phyloP scores from a whole-genome alignment of 2,797 vertebrate species.

The Sebastes dallii region DNA sequence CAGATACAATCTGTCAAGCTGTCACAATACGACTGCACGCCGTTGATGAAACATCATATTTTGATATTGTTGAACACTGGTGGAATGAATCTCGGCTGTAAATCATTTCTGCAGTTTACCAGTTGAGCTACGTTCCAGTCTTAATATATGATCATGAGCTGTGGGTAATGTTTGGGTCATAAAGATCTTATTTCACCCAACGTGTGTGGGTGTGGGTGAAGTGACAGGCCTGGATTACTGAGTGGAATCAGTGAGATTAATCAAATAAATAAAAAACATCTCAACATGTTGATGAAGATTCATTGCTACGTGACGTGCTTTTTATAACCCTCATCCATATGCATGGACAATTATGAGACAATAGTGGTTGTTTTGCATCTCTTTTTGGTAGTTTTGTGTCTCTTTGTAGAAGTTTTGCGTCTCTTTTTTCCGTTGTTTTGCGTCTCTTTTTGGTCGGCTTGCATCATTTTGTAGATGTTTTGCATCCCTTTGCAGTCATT shows the following conservation, averaged over 20 bases:
- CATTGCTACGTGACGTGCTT: background rate
- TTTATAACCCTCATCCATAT: no score
- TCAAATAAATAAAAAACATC: background rate
- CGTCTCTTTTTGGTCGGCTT: no score
- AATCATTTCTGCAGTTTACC: background rate
- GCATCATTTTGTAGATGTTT: no score
- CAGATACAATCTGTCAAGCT: slow-evolving; percentile 19
- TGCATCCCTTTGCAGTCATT: no score
- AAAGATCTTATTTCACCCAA: background rate
- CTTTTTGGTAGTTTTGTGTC: no score
- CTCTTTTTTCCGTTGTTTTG: no score
- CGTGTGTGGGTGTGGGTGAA: background rate
- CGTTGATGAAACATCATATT: slow-evolving; percentile 16
- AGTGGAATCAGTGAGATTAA: background rate
- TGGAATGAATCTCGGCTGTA: background rate
- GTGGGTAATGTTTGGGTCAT: background rate
- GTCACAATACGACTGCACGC: background rate
- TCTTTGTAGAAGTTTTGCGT: no score
- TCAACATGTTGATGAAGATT: background rate
- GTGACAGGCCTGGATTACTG: background rate
- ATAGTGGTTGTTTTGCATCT: background rate
- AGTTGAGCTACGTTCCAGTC: background rate
- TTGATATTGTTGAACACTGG: background rate
- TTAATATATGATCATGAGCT: background rate
- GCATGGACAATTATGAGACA: background rate